A percentile compares a stretch with the other conserved stretches of the same genome.
Conservation (phyloP, 30 jellyfish, hydroid and myxozoan species). For the Aurelia aurita region DNA sequence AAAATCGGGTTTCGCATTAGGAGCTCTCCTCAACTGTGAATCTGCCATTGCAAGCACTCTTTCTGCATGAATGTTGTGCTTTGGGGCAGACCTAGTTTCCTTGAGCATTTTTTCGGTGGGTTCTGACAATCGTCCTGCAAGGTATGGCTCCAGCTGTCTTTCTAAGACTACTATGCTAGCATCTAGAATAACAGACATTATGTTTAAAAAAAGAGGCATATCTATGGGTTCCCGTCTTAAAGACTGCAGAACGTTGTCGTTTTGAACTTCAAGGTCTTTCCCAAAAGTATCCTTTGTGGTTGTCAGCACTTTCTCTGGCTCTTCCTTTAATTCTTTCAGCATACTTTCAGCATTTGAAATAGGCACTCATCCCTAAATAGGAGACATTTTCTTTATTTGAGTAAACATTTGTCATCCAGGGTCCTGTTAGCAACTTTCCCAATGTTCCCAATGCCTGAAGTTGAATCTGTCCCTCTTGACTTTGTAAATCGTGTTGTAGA, state of each 20-base stretch:
- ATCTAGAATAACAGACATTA: not conserved
- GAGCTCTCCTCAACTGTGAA: slow-evolving; percentile 33
- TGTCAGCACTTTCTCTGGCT: not conserved
- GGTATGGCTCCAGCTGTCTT: slow-evolving; percentile 4
- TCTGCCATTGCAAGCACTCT: slow-evolving; percentile 33
- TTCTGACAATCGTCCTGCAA: slow-evolving; percentile 22
- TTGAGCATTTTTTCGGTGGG: slow-evolving; percentile 24
- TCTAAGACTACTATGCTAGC: slow-evolving; percentile 5
- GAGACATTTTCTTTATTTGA: not conserved
- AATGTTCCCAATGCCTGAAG: slow-evolving; percentile 22
- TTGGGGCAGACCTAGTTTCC: slow-evolving; percentile 17
- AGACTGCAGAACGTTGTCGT: slow-evolving; percentile 1
- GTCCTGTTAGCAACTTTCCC: slow-evolving; percentile 19
- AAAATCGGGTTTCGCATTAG: slow-evolving; percentile 22
- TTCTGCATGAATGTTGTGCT: slow-evolving; percentile 21
- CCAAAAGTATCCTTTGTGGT: slow-evolving; percentile 5
- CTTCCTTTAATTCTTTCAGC: not conserved
- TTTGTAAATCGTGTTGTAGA: not conserved
- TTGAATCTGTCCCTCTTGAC: not conserved
- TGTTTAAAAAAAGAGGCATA: not conserved
- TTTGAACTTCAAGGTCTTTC: not conserved
- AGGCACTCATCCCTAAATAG: not conserved
- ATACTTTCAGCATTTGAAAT: not conserved
- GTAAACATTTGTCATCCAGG: slow-evolving; percentile 20
- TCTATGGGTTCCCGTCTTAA: slow-evolving; percentile 9